Evolutionary conservation across 2,888 invertebrate species (phyloP).

Genomic region (Drosophila putrida): DNA sequence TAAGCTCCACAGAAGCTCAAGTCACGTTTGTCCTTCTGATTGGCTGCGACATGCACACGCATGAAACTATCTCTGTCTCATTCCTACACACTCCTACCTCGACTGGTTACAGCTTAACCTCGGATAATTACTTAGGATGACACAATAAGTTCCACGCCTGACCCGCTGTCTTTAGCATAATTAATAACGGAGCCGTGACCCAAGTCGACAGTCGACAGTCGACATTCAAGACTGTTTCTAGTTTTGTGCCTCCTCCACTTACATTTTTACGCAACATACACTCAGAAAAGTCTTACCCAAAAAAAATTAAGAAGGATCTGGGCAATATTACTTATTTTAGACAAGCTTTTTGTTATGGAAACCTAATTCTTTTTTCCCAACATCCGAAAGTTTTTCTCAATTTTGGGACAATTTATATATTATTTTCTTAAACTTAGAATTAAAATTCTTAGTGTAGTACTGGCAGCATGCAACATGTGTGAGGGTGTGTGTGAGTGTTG

Average conservation of each 20-base stretch:
- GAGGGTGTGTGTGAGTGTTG: slow-evolving; percentile 7
- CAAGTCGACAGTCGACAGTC: slow-evolving; percentile 4
- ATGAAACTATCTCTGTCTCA: not conserved
- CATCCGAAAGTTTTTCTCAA: no score
- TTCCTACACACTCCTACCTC: not conserved
- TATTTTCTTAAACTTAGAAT: no score
- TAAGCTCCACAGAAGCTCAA: slow-evolving; percentile 7
- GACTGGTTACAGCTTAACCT: slow-evolving; percentile 47
- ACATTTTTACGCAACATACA: not conserved
- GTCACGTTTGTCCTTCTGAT: slow-evolving; percentile 35
- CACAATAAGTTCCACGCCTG: slow-evolving; percentile 64
- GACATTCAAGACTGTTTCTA: slow-evolving; percentile 3
- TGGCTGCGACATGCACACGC: slow-evolving; percentile 29
- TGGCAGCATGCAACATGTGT: slow-evolving; percentile 8
- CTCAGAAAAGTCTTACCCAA: not conserved
- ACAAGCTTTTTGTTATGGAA: no score
- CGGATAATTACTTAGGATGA: slow-evolving; percentile 66
- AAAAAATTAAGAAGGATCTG: no score
- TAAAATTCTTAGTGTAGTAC: no score
- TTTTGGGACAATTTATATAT: no score
- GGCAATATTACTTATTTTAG: no score
- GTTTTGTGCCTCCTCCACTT: not conserved
- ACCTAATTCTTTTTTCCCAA: no score
- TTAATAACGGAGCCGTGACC: slow-evolving; percentile 65
- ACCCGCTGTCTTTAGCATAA: slow-evolving; percentile 56